Percentiles rank a stretch among this genome's conserved stretches.
Evolutionary conservation across 2,888 invertebrate genomes (phyloP).

Genomic region (Cenopis cana): DNA sequence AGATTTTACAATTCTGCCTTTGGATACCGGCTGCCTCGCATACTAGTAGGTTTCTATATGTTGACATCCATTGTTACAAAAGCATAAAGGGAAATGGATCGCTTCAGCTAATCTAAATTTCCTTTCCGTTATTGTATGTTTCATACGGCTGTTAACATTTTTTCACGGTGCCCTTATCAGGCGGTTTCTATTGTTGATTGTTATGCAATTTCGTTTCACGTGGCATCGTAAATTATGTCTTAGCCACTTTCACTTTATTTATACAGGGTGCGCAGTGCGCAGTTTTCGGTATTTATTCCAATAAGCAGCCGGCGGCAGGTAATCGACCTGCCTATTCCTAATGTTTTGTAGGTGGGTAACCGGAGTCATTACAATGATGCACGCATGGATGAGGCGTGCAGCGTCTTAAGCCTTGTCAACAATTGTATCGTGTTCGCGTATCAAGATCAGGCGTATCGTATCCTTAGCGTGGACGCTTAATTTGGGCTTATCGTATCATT

Average conservation of each 20-base stretch:
- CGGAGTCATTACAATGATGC: too few relatives aligned
- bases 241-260: constrained; percentile 12
- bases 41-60: constrained; percentile 23
- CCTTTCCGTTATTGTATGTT: constrained; percentile 44
- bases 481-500: too few relatives aligned
- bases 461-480: too few relatives aligned
- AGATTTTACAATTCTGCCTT: constrained; percentile 45
- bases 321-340: too few relatives aligned
- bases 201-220: constrained; percentile 26
- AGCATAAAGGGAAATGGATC: constrained; percentile 46
- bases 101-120: constrained; percentile 48
- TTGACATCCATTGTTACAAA: constrained; percentile 45
- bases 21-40: constrained; percentile 12
- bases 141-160: constrained; percentile 41
- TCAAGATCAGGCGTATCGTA: too few relatives aligned
- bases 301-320: too few relatives aligned
- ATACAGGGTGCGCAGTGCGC: neutral
- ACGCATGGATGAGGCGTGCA: too few relatives aligned
- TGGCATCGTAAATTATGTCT: constrained; percentile 1
- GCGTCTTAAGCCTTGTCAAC: too few relatives aligned
- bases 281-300: too few relatives aligned
- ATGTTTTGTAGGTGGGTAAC: too few relatives aligned
- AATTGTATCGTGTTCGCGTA: too few relatives aligned
- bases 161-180: constrained; percentile 43
- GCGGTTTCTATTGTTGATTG: constrained; percentile 26